These are phyloP conservation scores for Capromys pilorides DNA, from an alignment of 2,797 vertebrate species.

Conservation along the genomic window DNA sequence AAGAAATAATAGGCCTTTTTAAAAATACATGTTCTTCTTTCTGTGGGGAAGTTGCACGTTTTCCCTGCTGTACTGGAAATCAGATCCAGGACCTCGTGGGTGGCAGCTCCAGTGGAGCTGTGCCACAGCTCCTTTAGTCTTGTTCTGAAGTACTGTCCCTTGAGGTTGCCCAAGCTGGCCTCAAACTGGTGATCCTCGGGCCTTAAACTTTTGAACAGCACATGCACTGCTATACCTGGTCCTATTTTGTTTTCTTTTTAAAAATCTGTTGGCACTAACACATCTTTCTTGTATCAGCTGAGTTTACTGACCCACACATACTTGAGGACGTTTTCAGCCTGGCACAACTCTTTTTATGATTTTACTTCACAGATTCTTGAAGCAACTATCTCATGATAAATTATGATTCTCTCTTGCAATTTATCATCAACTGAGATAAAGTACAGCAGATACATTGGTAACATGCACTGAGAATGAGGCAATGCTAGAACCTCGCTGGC, in stretches of 20 bases:
- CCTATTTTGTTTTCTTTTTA: not conserved
- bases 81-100: not conserved
- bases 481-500: not conserved
- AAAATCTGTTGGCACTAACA: constrained; percentile 32
- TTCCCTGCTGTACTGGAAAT: not conserved
- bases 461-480: not conserved
- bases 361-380: not conserved
- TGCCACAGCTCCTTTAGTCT: not conserved
- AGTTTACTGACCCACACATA: constrained; percentile 1
- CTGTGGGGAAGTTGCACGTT: not conserved
- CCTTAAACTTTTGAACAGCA: not conserved
- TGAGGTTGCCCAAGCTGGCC: not conserved
- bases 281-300: not conserved
- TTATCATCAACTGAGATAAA: not conserved
- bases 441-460: not conserved
- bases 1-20: no score
- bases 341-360: not conserved
- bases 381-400: not conserved
- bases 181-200: not conserved
- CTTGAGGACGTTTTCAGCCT: not conserved
- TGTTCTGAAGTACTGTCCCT: not conserved
- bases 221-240: not conserved
- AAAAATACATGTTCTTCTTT: not conserved
- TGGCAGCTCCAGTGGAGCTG: not conserved
- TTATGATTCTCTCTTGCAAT: not conserved